Percentiles rank a stretch among this genome's conserved stretches.
phyloP scores from a whole-genome alignment of 2,113 vertebrate genomes.

The Rhagologus leucostigma region DNA sequence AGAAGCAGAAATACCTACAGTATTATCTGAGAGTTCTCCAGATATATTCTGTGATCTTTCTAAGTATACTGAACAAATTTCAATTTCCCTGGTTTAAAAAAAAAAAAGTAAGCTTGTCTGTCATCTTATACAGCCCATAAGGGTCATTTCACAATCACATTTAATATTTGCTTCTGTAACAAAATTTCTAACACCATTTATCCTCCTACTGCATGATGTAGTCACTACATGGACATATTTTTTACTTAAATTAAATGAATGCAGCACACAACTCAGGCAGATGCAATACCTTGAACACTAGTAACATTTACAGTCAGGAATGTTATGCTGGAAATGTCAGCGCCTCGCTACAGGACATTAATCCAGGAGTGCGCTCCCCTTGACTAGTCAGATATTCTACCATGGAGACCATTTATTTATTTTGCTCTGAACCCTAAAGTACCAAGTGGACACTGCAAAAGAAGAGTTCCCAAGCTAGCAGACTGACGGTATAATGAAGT shows the following conservation, averaged over 20 bases:
- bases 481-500: accelerated
- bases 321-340: neutral
- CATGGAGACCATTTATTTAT: neutral
- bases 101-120: neutral
- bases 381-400: neutral
- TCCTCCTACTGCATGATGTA: neutral
- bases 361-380: neutral
- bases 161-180: neutral
- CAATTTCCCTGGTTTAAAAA: neutral
- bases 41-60: neutral
- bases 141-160: neutral
- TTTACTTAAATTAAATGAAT: neutral
- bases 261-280: neutral
- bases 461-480: neutral
- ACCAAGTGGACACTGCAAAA: accelerated
- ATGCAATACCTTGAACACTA: neutral
- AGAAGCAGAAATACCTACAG: neutral
- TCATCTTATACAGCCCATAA: neutral
- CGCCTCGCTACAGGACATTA: neutral
- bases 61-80: neutral
- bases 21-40: neutral
- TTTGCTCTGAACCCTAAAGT: neutral
- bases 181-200: neutral
- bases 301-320: neutral
- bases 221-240: neutral